Conservation (phyloP, 2,113 vertebrate genomes). For the Aythya baeri region DNA sequence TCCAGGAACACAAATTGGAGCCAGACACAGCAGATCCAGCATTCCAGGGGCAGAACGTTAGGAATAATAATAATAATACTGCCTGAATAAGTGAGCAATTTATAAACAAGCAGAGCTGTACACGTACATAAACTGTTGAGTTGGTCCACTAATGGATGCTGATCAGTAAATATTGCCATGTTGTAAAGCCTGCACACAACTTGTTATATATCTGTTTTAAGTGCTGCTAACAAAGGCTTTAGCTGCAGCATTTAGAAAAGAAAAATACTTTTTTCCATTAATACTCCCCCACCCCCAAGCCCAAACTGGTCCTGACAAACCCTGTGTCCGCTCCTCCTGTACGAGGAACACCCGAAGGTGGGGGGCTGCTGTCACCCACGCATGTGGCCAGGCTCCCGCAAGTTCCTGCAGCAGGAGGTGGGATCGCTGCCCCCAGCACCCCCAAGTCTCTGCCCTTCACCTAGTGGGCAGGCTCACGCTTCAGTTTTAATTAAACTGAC, state of each 20-base stretch:
- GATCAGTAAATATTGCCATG: neutral
- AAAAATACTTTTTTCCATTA: neutral
- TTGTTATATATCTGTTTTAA: neutral
- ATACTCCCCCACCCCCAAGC: neutral
- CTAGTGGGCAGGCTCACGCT: neutral
- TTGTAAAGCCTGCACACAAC: neutral
- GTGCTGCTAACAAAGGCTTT: neutral
- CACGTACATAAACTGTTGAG: neutral
- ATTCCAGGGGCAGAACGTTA: neutral
- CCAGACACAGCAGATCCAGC: neutral
- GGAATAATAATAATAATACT: neutral
- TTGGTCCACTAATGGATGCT: neutral
- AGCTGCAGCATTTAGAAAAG: conserved; percentile 31
- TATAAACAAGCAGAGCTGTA: neutral
- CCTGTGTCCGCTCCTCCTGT: conserved; percentile 48
- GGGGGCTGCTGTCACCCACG: neutral
- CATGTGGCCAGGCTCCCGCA: neutral
- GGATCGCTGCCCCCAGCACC: neutral
- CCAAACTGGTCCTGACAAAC: conserved; percentile 47
- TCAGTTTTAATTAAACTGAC: neutral
- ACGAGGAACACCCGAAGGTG: conserved; percentile 39
- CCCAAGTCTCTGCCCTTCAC: neutral
- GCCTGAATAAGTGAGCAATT: neutral
- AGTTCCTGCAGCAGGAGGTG: neutral
- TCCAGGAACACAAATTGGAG: neutral